A percentile compares a stretch with the other conserved stretches of the same genome.
These are phyloP conservation scores for Molanna angustata DNA, from an alignment of 2,888 invertebrate species.

Conservation along the genomic window DNA sequence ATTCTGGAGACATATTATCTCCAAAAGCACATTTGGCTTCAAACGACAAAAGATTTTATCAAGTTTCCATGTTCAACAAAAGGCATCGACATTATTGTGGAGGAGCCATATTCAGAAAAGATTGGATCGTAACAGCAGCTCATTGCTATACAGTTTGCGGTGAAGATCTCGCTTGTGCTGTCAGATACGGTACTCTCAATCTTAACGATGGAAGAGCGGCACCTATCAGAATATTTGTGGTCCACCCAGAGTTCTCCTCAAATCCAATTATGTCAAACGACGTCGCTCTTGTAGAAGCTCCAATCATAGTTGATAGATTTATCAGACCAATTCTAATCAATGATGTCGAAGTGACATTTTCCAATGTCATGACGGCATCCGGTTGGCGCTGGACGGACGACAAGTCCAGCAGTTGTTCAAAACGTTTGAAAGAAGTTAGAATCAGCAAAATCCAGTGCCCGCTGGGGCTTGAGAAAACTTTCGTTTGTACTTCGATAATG, in stretches of 20 bases:
- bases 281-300: conserved; percentile 5
- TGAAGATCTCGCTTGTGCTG: conserved; percentile 1
- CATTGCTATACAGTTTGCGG: conserved; percentile 1
- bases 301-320: not conserved
- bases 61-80: conserved; percentile 10
- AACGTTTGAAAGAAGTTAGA: not conserved
- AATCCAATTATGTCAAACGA: not conserved
- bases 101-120: conserved; percentile 12
- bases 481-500: not conserved
- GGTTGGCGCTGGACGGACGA: conserved; percentile 9
- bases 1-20: too few relatives aligned
- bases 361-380: not conserved
- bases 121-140: conserved; percentile 9
- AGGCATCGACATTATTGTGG: conserved; percentile 6
- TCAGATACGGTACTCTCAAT: conserved; percentile 8
- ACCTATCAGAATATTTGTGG: conserved; percentile 4
- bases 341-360: not conserved
- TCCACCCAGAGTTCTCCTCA: not conserved
- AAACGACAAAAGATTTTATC: not conserved
- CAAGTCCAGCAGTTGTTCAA: not conserved
- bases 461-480: not conserved
- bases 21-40: too few relatives aligned
- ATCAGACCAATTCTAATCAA: conserved; percentile 1
- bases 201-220: not conserved
- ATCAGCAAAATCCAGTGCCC: not conserved